These are phyloP conservation scores for Mesorhabditis spiculigera DNA, from an alignment of 2,888 invertebrate genomes.

Conservation along the genomic window DNA sequence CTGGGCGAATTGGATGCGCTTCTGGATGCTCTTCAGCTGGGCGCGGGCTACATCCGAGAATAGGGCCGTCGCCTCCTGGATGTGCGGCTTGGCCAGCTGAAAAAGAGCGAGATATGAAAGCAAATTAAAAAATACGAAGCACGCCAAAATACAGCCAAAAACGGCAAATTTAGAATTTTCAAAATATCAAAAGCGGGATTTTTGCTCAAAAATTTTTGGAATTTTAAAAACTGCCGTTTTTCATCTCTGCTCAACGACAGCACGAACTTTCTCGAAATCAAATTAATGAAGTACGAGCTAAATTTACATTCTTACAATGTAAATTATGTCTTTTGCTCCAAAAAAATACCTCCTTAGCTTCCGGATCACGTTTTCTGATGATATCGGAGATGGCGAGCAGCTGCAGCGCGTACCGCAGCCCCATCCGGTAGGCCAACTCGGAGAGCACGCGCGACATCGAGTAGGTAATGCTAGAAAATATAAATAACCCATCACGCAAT, in stretches of 20 bases:
- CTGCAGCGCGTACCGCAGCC: conserved; percentile 92
- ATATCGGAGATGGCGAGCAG: conserved; percentile 90
- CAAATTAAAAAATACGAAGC: not conserved
- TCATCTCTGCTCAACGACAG: too few relatives aligned
- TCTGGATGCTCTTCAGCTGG: too few relatives aligned
- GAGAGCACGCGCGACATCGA: conserved; percentile 69
- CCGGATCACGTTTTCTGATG: conserved; percentile 73
- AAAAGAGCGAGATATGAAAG: not conserved
- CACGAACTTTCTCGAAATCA: too few relatives aligned
- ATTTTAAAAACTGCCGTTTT: too few relatives aligned
- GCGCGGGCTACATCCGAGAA: too few relatives aligned
- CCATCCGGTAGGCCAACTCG: conserved; percentile 85
- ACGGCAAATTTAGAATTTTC: not conserved
- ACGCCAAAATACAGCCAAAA: too few relatives aligned
- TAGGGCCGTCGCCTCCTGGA: too few relatives aligned
- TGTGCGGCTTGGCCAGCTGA: not conserved
- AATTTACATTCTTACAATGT: too few relatives aligned
- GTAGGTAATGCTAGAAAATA: not conserved
- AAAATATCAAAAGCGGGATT: too few relatives aligned
- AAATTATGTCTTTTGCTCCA: not conserved
- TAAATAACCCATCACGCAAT: not conserved
- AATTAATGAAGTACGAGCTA: too few relatives aligned
- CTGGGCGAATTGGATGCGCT: too few relatives aligned
- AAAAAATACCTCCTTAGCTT: conserved; percentile 70
- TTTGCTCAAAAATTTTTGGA: too few relatives aligned